These are phyloP conservation scores for Melanocharis versteri DNA, from an alignment of 2,113 vertebrate species.

Conservation along the genomic window DNA sequence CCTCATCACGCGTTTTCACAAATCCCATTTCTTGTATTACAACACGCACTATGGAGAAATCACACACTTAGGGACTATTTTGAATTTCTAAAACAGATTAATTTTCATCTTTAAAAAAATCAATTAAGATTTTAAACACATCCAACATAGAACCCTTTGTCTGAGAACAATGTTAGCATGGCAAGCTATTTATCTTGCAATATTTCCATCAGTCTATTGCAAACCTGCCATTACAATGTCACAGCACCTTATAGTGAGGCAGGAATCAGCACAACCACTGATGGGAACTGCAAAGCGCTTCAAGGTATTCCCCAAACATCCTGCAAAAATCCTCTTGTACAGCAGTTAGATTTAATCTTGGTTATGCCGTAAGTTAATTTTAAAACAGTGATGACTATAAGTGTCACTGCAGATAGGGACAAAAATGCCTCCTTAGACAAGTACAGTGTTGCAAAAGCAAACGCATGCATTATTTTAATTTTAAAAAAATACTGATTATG, in stretches of 20 bases:
- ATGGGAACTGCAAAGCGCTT: background rate
- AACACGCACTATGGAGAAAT: conserved; percentile 81
- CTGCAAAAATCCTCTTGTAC: background rate
- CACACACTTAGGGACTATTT: background rate
- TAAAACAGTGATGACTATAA: background rate
- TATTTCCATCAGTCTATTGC: background rate
- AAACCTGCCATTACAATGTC: background rate
- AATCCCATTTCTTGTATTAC: conserved; percentile 89
- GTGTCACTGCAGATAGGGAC: background rate
- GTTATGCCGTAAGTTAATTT: background rate
- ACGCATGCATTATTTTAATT: background rate
- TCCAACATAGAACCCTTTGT: background rate
- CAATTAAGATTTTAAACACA: background rate
- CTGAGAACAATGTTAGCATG: background rate
- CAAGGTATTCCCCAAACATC: background rate
- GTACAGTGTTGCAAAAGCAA: background rate
- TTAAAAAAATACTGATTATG: background rate
- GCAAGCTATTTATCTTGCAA: background rate
- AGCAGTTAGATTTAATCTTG: background rate
- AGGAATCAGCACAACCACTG: background rate
- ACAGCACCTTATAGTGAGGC: background rate
- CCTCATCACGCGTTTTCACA: conserved; percentile 89
- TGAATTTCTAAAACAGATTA: background rate
- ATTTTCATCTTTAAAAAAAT: background rate
- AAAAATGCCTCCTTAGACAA: background rate